Evolutionary conservation across 2,797 vertebrate species (phyloP).

Genomic region (Schizopygopsis malacanthus): DNA sequence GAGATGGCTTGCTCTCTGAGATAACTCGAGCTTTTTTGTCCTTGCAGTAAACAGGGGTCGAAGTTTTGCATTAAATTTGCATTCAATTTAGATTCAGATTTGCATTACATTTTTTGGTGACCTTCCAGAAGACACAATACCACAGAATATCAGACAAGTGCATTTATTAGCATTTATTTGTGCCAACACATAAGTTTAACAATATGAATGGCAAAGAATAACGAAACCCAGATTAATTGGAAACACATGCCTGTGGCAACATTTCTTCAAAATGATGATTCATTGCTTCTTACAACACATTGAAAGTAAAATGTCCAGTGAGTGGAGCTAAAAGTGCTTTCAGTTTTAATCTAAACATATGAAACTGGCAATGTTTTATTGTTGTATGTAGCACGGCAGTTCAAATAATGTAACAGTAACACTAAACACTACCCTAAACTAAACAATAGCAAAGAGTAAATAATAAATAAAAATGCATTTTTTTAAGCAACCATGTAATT

Average conservation of each 20-base stretch:
- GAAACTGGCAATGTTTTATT: not conserved
- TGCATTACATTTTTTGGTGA: constrained; percentile 56
- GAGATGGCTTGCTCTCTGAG: not conserved
- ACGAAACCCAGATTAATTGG: not conserved
- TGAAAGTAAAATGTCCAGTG: not conserved
- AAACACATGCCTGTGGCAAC: not conserved
- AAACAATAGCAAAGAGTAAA: not conserved
- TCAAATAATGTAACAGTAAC: not conserved
- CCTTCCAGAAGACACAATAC: constrained; percentile 57
- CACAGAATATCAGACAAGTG: constrained; percentile 44
- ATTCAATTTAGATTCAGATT: constrained; percentile 47
- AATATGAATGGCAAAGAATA: constrained; percentile 24
- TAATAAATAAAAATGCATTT: not conserved
- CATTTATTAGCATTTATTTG: constrained; percentile 60
- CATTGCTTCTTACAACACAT: not conserved
- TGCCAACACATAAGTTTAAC: constrained; percentile 5
- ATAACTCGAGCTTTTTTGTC: constrained; percentile 20
- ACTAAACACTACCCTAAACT: not conserved
- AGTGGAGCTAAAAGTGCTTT: not conserved
- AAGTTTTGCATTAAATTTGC: constrained; percentile 43
- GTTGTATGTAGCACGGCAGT: not conserved
- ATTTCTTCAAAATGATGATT: not conserved
- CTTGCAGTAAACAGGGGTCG: constrained; percentile 27
- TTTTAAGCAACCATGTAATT: not conserved
- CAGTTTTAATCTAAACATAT: not conserved